Percentiles rank a stretch among this genome's conserved stretches.
These are phyloP conservation scores for Excalfactoria chinensis DNA, from an alignment of 2,113 vertebrate genomes.

Conservation along the genomic window DNA sequence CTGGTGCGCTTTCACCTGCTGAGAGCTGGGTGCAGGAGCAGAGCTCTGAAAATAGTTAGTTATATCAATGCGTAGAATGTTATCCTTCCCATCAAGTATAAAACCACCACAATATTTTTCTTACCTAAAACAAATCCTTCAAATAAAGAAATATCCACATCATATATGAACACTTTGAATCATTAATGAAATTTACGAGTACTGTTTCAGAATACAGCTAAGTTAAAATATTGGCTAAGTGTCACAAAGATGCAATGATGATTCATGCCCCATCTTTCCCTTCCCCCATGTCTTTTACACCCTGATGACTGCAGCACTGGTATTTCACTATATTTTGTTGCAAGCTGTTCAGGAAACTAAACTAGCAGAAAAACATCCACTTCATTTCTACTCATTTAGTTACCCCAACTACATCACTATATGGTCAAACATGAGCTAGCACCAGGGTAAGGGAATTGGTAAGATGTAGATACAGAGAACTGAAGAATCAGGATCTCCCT, in stretches of 20 bases:
- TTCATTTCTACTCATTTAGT: not conserved
- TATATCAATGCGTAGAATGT: not conserved
- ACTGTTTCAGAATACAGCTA: not conserved
- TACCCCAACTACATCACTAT: not conserved
- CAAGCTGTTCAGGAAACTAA: not conserved
- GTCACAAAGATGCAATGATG: not conserved
- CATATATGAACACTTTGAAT: not conserved
- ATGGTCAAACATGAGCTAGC: rapidly evolving
- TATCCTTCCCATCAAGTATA: not conserved
- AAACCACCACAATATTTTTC: not conserved
- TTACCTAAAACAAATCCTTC: not conserved
- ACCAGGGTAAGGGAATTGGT: not conserved
- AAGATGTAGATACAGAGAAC: not conserved
- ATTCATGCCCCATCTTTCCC: not conserved
- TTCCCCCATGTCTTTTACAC: not conserved
- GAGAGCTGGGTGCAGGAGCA: slow-evolving; percentile 77
- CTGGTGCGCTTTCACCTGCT: slow-evolving; percentile 88
- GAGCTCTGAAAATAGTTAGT: slow-evolving; percentile 82
- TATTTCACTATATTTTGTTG: not conserved
- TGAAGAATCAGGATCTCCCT: not conserved
- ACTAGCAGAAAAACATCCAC: not conserved
- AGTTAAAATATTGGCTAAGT: not conserved
- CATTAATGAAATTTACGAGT: not conserved
- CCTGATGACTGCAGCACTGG: not conserved
- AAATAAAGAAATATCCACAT: not conserved